Conservation (phyloP, 2,797 vertebrate species). For the Propithecus perrieri region DNA sequence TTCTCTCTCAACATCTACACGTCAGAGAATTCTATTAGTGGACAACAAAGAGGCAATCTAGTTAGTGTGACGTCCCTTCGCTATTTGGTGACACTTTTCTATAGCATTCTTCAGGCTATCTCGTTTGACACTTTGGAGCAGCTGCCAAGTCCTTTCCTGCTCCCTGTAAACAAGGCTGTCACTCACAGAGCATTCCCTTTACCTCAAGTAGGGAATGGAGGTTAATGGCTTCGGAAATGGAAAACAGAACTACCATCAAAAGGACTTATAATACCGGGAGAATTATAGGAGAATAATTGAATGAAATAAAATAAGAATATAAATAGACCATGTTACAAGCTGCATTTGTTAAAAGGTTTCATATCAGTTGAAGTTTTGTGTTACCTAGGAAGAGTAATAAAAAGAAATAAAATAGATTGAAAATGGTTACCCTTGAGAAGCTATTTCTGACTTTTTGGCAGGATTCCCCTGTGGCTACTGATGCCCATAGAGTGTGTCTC, state of each 20-base stretch:
- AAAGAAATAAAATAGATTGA: conserved; percentile 74
- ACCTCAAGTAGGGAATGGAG: background rate
- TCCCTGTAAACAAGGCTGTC: conserved; percentile 73
- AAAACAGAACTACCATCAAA: conserved; percentile 68
- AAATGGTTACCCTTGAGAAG: conserved; percentile 73
- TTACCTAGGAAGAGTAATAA: conserved; percentile 68
- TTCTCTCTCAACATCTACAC: conserved; percentile 33
- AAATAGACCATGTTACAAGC: conserved; percentile 65
- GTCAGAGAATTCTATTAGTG: conserved; percentile 60
- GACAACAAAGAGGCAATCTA: conserved; percentile 24
- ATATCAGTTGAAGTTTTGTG: conserved; percentile 56
- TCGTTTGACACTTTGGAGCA: conserved; percentile 49
- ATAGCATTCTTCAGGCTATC: conserved; percentile 58
- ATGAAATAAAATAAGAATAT: conserved; percentile 75
- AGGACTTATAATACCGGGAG: conserved; percentile 69
- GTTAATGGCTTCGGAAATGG: conserved; percentile 74
- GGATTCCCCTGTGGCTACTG: conserved; percentile 59
- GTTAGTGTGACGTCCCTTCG: background rate
- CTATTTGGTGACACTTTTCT: conserved; percentile 57
- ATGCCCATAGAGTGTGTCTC: conserved; percentile 53
- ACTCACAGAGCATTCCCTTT: conserved; percentile 35
- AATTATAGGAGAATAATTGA: conserved; percentile 68
- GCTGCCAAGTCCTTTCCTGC: conserved; percentile 53
- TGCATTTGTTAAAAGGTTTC: conserved; percentile 67
- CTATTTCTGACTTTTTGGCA: conserved; percentile 72